Evolutionary conservation across 2,888 invertebrate genomes (phyloP), one percentile per base, ranked within the genome.

Genomic region (Ethmia dodecea): DNA sequence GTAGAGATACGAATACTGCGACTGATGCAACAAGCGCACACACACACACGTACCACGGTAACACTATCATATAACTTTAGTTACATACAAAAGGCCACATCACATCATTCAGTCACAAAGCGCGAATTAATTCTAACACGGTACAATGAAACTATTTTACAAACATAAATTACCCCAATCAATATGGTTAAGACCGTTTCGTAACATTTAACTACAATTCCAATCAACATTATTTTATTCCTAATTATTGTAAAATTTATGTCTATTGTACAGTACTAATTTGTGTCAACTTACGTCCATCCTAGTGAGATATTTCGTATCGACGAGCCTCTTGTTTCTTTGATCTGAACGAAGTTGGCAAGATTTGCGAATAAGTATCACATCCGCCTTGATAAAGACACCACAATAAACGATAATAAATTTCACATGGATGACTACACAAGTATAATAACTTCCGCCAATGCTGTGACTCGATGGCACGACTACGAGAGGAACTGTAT

Each of bases 41-140:
- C 79, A 71, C 77, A 74, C 68, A 43, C 79, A 71, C 77, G 73
- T 68, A 43, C 67, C 63, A 71, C 63, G 46, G 45, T 71, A 72
- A 71, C 69, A 65, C 65, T 69, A 71, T n/a, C n/a, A n/a, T 66
- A 69, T 68, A 66, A 63, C 58, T 66, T 70, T 73, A 71, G 65
- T 60, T 63, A 79, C 78, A 80, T 83, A 78, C 78, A 81, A 83
- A 74, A 86, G 86, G 86, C 86, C 86, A 84, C 86, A 77, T 72
- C 81, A 84, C 86, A 84, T 81, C 83, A 80, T 84, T 79, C 86
- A 83, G 79, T 86, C 84, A 84, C 83, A 71, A 84, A 84, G 84
- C 86, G 83, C 71, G 60, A 73, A 68, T 72, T 66, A 63, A 59
- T 50, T 47, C 60, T 66, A 73, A 66, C 47, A 61, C 54, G 49